Conservation (phyloP, 1,140 invertebrate genomes). For the Paraescarpia echinospica region DNA sequence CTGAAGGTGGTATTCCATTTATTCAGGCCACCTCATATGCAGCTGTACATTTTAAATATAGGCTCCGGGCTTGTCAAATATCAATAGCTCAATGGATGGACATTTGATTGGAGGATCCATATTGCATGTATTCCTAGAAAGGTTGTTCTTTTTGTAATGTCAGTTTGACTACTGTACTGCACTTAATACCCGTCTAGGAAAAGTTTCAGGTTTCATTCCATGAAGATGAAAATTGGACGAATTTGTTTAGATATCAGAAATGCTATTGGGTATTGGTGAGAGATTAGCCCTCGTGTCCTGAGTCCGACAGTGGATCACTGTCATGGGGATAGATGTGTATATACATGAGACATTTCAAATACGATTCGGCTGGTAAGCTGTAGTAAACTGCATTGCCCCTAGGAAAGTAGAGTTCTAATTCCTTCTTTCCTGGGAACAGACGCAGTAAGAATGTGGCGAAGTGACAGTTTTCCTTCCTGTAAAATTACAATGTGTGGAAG, state of each 20-base stretch:
- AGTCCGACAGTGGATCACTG: not conserved
- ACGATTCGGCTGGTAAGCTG: not conserved
- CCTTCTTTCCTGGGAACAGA: too few relatives aligned
- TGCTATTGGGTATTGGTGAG: not conserved
- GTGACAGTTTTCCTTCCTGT: too few relatives aligned
- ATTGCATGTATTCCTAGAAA: not conserved
- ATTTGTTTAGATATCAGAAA: not conserved
- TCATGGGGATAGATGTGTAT: not conserved
- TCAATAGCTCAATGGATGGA: not conserved
- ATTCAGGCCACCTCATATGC: not conserved
- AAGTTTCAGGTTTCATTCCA: not conserved
- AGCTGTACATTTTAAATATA: not conserved
- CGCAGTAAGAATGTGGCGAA: too few relatives aligned
- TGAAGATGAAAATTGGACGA: not conserved
- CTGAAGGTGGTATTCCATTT: not conserved
- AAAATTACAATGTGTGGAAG: not conserved
- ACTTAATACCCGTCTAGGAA: too few relatives aligned
- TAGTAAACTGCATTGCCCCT: not conserved
- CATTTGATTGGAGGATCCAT: not conserved
- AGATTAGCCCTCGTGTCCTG: too few relatives aligned
- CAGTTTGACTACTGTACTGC: too few relatives aligned
- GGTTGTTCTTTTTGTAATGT: not conserved
- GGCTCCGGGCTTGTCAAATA: not conserved
- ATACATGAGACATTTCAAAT: not conserved
- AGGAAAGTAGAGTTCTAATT: not conserved